Conservation (phyloP, 2,113 vertebrate species). For the Channa argus region DNA sequence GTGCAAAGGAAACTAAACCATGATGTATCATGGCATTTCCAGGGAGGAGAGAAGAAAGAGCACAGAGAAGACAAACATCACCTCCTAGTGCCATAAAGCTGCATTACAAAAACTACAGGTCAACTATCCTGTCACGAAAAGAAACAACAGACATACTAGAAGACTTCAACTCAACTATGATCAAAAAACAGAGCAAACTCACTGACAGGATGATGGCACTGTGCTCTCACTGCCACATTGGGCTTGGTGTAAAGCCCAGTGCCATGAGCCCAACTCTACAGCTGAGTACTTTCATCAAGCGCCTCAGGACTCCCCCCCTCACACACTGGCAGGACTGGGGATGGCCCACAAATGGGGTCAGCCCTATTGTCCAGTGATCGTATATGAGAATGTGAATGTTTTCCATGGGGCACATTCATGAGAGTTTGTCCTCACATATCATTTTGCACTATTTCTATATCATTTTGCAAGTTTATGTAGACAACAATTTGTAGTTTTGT, state of each 20-base stretch:
- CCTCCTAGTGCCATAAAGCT: conserved; percentile 71
- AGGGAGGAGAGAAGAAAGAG: conserved; percentile 78
- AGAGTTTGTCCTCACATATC: not conserved
- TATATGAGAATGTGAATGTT: conserved; percentile 23
- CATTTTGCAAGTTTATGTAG: conserved; percentile 2
- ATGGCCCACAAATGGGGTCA: conserved; percentile 27
- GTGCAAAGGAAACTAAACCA: conserved; percentile 66
- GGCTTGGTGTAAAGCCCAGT: conserved; percentile 75
- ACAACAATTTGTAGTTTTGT: conserved; percentile 13
- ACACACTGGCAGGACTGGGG: conserved; percentile 83
- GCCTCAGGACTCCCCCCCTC: conserved; percentile 78
- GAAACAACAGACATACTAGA: conserved; percentile 70
- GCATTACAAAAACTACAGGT: conserved; percentile 67
- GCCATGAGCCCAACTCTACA: conserved; percentile 82
- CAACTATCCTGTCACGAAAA: conserved; percentile 59
- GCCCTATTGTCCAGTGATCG: conserved; percentile 66
- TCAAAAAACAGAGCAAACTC: conserved; percentile 80
- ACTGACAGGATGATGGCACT: conserved; percentile 81
- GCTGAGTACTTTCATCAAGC: conserved; percentile 86
- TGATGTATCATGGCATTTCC: conserved; percentile 61
- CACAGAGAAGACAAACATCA: conserved; percentile 78
- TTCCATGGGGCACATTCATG: conserved; percentile 5
- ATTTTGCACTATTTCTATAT: not conserved
- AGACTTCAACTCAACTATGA: conserved; percentile 76
- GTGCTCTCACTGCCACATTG: conserved; percentile 64